Conservation (phyloP, 1,140 invertebrate genomes). For the Spodoptera frugiperda region DNA sequence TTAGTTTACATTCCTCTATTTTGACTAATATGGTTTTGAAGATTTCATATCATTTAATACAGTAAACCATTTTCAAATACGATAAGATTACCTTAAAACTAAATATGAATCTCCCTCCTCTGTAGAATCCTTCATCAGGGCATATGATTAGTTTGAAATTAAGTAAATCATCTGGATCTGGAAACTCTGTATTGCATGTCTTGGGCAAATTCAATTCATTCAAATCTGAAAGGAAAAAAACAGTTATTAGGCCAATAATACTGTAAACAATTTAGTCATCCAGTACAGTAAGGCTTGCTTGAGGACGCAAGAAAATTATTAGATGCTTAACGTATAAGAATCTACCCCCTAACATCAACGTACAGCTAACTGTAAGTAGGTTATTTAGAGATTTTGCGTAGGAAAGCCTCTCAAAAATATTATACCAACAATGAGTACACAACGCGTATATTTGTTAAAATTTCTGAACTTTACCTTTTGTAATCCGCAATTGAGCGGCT, state of each 20-base stretch:
- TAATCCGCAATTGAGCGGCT: constrained; percentile 97
- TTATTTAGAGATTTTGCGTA: not conserved
- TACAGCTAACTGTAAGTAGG: not conserved
- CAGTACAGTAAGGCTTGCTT: not conserved
- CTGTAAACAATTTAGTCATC: not conserved
- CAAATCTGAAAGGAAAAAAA: constrained; percentile 92
- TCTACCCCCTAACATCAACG: not conserved
- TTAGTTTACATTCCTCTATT: too few relatives aligned
- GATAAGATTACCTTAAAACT: constrained; percentile 93
- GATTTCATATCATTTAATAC: too few relatives aligned
- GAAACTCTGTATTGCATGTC: constrained; percentile 98
- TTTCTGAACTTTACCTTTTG: constrained; percentile 92
- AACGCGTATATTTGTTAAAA: constrained; percentile 41
- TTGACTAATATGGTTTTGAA: too few relatives aligned
- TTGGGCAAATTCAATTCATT: constrained; percentile 99
- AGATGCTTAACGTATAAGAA: not conserved
- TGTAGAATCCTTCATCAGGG: constrained; percentile 99
- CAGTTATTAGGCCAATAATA: not conserved
- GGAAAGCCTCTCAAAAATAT: not conserved
- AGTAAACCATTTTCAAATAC: not conserved
- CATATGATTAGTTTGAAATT: constrained; percentile 98
- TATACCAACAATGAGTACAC: constrained; percentile 43
- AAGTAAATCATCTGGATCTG: constrained; percentile 97
- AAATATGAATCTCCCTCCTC: constrained; percentile 97
- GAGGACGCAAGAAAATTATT: not conserved